These are phyloP conservation scores for Enteromius trimaculatus DNA, from an alignment of 2,797 vertebrate species.

Conservation along the genomic window DNA sequence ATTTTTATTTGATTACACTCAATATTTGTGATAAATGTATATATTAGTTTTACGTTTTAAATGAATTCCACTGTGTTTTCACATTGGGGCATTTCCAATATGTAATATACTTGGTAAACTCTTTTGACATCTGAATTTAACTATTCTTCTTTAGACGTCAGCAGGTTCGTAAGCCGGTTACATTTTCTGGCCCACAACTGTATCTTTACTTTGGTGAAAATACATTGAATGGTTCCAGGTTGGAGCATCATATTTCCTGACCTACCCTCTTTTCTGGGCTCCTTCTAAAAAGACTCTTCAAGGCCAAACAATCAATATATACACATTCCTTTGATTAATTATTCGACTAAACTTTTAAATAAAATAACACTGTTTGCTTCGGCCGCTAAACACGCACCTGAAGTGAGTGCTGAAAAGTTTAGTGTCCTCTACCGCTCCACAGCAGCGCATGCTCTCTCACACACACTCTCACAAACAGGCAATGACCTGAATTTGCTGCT, in stretches of 20 bases:
- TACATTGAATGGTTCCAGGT: background rate
- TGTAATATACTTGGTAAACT: background rate
- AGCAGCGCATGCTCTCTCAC: slow-evolving; percentile 19
- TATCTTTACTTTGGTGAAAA: background rate
- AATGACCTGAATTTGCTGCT: slow-evolving; percentile 58
- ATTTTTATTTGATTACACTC: background rate
- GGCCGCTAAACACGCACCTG: background rate
- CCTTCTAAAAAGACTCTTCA: background rate
- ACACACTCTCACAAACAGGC: slow-evolving; percentile 40
- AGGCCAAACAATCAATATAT: slow-evolving; percentile 49
- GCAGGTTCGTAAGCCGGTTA: background rate
- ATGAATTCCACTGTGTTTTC: background rate
- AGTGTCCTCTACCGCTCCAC: slow-evolving; percentile 26
- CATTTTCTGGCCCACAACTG: background rate
- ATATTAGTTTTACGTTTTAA: background rate
- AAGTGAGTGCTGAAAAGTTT: slow-evolving; percentile 30
- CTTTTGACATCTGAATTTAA: background rate
- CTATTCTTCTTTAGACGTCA: background rate
- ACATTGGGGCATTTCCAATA: background rate
- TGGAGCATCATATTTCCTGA: background rate
- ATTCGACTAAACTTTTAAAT: slow-evolving; percentile 7
- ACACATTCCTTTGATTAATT: slow-evolving; percentile 3
- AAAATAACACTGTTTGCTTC: background rate
- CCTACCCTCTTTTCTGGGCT: background rate
- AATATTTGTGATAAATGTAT: background rate